Percentiles rank a stretch among this genome's conserved stretches.
Evolutionary conservation across 37 sponge, comb jelly and placozoan species (phyloP).

Genomic region (Tethya wilhelma): DNA sequence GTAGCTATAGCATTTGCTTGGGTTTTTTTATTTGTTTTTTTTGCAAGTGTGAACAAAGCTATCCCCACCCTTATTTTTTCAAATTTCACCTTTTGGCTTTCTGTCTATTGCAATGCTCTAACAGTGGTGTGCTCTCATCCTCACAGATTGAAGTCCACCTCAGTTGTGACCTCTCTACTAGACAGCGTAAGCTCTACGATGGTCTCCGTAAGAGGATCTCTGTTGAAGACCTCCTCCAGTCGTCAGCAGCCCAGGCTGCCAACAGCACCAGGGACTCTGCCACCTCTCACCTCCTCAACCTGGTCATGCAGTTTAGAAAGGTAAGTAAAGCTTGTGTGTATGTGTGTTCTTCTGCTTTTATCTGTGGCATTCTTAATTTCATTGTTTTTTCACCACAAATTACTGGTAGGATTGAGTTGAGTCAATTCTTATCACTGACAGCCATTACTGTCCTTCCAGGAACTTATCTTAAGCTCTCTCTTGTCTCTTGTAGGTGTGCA

Average conservation of each 20-base stretch:
- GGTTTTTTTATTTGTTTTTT: not conserved
- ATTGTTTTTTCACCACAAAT: no score
- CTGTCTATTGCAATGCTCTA: no score
- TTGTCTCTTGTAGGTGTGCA: slow-evolving; percentile 78
- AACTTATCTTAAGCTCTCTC: not conserved
- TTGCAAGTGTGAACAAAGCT: not conserved
- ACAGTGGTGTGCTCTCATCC: not conserved
- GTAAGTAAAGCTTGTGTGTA: slow-evolving; percentile 29
- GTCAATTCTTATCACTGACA: no score
- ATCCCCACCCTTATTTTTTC: no score
- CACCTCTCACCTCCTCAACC: slow-evolving; percentile 88
- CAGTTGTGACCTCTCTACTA: slow-evolving; percentile 67
- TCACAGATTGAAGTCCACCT: slow-evolving; percentile 83
- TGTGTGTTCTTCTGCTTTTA: not conserved
- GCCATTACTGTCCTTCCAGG: not conserved
- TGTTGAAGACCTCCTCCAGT: slow-evolving; percentile 86
- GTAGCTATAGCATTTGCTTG: no score
- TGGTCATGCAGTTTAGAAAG: slow-evolving; percentile 99
- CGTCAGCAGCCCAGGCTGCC: slow-evolving; percentile 44
- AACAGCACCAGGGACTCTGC: slow-evolving; percentile 49
- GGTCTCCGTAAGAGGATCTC: slow-evolving; percentile 85
- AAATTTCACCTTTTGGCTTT: no score
- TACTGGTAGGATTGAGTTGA: no score
- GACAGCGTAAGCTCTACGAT: slow-evolving; percentile 83
- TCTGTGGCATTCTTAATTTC: no score